Base-by-base conservation (phyloP, 1,140 invertebrate genomes). In the Lineus longissimus region DNA sequence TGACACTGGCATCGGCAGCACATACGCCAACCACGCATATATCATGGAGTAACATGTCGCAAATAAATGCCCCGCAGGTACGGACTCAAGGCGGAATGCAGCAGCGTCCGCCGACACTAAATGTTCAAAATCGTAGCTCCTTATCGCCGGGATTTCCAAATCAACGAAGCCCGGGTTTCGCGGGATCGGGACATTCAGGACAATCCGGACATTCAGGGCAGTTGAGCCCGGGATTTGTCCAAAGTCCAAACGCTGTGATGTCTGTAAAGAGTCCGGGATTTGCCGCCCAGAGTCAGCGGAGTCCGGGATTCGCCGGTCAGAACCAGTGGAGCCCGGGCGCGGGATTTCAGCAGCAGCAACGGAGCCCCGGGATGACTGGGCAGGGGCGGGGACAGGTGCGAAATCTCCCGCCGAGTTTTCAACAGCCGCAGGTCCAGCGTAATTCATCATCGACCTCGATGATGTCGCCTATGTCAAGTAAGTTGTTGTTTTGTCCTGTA, bases 401-500 rank as follows among this genome's bases (percentile, higher is more conserved):
- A 15, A 36, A 36, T 36, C 15, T 36, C 4, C 33, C 33, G 33
- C 33, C 33, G 33, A 36, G 33, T 15, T 36, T 36, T 36, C 33
- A 36, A 15, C 33, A 36, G 33, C 33, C 33, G 15, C 33, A 36
- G 33, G 4, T 36, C 6, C 33, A 36, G 33, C 33, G 33, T 15
- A 36, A 36, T 15, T 36, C 33, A 15, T 36, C 33, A 36, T 36
- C 33, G 15, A 7, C 69, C 9, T 66, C 73, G 7, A 62, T 75
- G 41, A 59, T 73, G 62, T 72, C 70, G 19, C 70, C 73, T 9
- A 69, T 66, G 62, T 58, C 73, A 62, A 67, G 70, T 73, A 61
- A 66, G 63, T 27, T 4, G n/a, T n/a, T 7, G 47, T 36, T 36
- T 36, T 36, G 15, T 36, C 15, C 15, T 36, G 33, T n/a, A 36